Conservation (phyloP, 2,888 invertebrate genomes). For the Polia nebulosa region DNA sequence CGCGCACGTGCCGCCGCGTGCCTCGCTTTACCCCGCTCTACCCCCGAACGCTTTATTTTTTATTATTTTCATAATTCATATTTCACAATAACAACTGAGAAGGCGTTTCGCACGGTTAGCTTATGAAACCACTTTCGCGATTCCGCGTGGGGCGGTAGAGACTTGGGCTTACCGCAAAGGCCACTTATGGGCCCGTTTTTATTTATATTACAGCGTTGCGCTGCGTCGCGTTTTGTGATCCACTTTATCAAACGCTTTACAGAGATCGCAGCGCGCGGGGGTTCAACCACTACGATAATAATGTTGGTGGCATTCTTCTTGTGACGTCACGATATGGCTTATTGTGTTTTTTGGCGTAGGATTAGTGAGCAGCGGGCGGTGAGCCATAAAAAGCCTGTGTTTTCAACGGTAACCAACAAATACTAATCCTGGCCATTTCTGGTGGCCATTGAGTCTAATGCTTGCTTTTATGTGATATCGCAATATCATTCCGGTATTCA, state of each 20-base stretch:
- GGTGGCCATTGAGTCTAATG: slow-evolving; percentile 75
- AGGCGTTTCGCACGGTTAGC: slow-evolving; percentile 91
- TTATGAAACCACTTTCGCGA: slow-evolving; percentile 87
- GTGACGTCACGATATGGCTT: slow-evolving; percentile 80
- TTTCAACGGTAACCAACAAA: slow-evolving; percentile 74
- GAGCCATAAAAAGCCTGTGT: slow-evolving; percentile 83
- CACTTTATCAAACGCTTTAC: slow-evolving; percentile 90
- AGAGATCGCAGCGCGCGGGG: slow-evolving; percentile 83
- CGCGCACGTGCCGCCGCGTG: slow-evolving; percentile 88
- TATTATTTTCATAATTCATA: slow-evolving; percentile 91
- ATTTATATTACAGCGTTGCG: slow-evolving; percentile 87
- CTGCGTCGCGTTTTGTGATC: slow-evolving; percentile 88
- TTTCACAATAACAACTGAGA: slow-evolving; percentile 90
- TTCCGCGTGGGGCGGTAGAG: slow-evolving; percentile 70
- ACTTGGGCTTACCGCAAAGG: slow-evolving; percentile 87
- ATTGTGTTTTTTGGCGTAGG: slow-evolving; percentile 88
- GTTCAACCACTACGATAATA: slow-evolving; percentile 87
- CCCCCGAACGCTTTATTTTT: slow-evolving; percentile 85
- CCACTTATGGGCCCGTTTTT: slow-evolving; percentile 87
- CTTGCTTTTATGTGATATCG: slow-evolving; percentile 67
- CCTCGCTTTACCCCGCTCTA: slow-evolving; percentile 85
- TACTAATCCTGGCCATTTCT: slow-evolving; percentile 76
- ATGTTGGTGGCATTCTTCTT: slow-evolving; percentile 83
- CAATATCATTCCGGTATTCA: slow-evolving; percentile 38
- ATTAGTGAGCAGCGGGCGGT: slow-evolving; percentile 83